These are phyloP conservation scores for Ditula angustiorana DNA, from an alignment of 2,888 invertebrate species.

Conservation along the genomic window DNA sequence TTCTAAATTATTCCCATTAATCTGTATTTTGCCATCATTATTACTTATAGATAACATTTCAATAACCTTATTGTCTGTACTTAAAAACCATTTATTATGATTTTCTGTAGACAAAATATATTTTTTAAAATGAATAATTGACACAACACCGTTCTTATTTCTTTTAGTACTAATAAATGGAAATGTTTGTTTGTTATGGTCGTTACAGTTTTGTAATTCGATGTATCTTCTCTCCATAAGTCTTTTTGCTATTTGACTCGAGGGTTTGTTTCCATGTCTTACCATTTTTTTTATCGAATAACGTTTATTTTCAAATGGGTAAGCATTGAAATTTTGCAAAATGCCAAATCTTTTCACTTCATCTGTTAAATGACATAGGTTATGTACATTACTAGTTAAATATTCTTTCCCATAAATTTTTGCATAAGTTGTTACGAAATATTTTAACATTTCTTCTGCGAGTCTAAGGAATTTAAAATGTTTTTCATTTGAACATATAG, in stretches of 20 bases:
- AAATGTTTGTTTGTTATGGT: not conserved
- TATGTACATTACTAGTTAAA: constrained; percentile 43
- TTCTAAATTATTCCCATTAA: constrained; percentile 7
- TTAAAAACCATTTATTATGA: constrained; percentile 13
- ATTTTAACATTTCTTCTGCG: constrained; percentile 39
- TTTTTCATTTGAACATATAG: constrained; percentile 43
- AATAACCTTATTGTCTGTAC: constrained; percentile 6
- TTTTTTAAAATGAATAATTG: constrained; percentile 12
- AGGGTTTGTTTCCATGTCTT: not conserved
- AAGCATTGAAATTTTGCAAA: not conserved
- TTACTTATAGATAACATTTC: constrained; percentile 9
- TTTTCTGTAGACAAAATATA: constrained; percentile 10
- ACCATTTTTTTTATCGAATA: not conserved
- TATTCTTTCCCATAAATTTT: constrained; percentile 35
- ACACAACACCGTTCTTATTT: constrained; percentile 9
- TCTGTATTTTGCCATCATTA: constrained; percentile 8
- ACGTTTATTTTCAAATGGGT: not conserved
- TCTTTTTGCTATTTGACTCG: not conserved
- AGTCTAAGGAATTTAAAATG: constrained; percentile 37
- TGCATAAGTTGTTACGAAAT: constrained; percentile 30
- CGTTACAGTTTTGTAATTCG: not conserved
- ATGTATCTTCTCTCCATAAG: not conserved
- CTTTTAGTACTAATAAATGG: constrained; percentile 12
- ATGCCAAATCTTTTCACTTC: constrained; percentile 13
- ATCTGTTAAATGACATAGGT: constrained; percentile 37